Percentiles rank a stretch among this genome's conserved stretches.
Evolutionary conservation across 2,888 invertebrate genomes (phyloP).

Genomic region (Pseudococcus jackbeardsleyi): DNA sequence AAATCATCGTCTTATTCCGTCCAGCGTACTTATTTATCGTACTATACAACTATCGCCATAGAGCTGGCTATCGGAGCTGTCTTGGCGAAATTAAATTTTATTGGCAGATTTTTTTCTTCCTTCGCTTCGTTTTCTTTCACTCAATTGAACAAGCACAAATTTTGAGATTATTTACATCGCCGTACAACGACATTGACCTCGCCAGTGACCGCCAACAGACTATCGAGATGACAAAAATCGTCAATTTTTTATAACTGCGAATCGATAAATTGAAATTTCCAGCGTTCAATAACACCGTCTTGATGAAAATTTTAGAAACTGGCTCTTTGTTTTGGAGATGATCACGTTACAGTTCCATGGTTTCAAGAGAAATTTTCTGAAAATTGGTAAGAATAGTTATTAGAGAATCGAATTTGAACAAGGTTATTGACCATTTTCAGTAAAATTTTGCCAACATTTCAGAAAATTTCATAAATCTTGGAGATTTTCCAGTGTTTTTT

Average conservation of each 20-base stretch:
- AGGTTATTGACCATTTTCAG: too few species aligned
- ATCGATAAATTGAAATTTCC: too few species aligned
- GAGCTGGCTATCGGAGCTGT: constrained; percentile 21
- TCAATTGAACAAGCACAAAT: not conserved
- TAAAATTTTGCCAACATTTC: too few species aligned
- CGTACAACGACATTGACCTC: not conserved
- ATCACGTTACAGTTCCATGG: too few species aligned
- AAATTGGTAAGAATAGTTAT: too few species aligned
- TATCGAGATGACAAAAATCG: not conserved
- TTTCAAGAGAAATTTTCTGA: too few species aligned
- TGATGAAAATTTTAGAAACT: too few species aligned
- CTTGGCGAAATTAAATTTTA: constrained; percentile 38
- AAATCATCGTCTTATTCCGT: constrained; percentile 9
- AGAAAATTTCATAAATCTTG: too few species aligned
- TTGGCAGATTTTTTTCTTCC: constrained; percentile 22
- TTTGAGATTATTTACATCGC: not conserved
- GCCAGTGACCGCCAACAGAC: not conserved
- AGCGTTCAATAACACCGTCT: too few species aligned
- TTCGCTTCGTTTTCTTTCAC: not conserved
- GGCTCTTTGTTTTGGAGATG: too few species aligned
- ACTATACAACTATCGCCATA: not conserved
- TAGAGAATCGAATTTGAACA: too few species aligned
- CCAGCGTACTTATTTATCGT: not conserved
- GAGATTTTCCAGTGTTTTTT: too few species aligned
- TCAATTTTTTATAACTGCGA: not conserved